phyloP scores from a whole-genome alignment of 2,888 invertebrate genomes.

The Heliconius cydno region DNA sequence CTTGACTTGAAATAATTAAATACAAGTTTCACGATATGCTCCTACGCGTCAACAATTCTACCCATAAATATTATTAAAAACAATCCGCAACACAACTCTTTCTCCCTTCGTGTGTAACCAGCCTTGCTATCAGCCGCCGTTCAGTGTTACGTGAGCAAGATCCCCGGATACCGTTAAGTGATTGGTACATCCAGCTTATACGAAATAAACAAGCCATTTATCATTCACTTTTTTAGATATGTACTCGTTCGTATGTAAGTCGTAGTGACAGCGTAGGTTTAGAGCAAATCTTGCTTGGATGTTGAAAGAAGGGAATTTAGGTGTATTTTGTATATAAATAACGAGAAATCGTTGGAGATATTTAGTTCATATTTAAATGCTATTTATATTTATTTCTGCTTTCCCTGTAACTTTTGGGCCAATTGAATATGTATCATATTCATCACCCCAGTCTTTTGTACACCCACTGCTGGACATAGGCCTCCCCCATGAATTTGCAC shows the following conservation, averaged over 20 bases:
- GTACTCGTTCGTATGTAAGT: neutral
- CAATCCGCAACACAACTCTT: no score
- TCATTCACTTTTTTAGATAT: slow-evolving; percentile 42
- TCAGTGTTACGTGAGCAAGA: slow-evolving; percentile 40
- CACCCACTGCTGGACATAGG: no score
- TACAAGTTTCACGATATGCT: no score
- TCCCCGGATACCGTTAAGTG: slow-evolving; percentile 46
- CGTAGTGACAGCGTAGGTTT: slow-evolving; percentile 24
- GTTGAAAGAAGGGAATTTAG: neutral
- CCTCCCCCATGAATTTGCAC: no score
- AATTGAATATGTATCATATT: no score
- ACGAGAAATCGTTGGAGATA: neutral
- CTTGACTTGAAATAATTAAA: no score
- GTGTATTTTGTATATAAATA: slow-evolving; percentile 1
- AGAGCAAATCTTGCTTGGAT: neutral
- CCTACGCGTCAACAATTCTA: no score
- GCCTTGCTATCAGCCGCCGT: slow-evolving; percentile 38
- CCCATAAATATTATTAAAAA: no score
- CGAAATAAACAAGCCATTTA: slow-evolving; percentile 44
- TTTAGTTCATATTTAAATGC: neutral
- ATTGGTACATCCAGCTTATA: slow-evolving; percentile 44
- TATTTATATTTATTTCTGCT: no score
- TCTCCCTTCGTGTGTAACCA: slow-evolving; percentile 7
- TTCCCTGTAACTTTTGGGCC: no score
- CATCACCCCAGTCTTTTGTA: no score